Conservation (phyloP, 2,113 vertebrate genomes). For the Ovis canadensis region DNA sequence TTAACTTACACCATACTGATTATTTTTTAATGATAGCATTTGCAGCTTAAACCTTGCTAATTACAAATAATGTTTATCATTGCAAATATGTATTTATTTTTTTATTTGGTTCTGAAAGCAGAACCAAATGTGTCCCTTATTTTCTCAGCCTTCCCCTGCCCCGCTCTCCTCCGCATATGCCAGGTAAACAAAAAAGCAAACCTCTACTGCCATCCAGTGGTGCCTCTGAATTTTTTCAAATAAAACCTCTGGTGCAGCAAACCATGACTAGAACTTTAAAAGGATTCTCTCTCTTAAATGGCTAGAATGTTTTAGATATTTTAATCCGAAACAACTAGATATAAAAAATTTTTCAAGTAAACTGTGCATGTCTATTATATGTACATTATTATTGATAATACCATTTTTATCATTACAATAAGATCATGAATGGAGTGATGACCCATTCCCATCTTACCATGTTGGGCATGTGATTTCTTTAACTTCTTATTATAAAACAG, state of each 20-base stretch:
- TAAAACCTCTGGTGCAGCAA: neutral
- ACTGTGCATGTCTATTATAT: neutral
- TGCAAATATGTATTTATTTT: neutral
- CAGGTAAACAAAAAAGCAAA: neutral
- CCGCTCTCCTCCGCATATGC: neutral
- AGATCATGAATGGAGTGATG: neutral
- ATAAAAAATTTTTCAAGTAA: neutral
- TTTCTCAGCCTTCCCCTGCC: neutral
- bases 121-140: neutral
- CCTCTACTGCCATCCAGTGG: constrained; percentile 65
- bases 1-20: constrained; percentile 6
- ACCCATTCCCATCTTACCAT: neutral
- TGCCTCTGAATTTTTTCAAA: neutral
- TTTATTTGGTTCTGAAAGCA: neutral
- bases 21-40: neutral
- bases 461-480: neutral
- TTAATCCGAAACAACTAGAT: neutral
- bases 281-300: neutral
- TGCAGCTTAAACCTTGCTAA: neutral
- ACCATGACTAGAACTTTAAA: neutral
- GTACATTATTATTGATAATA: neutral
- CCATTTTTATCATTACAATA: neutral
- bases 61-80: neutral
- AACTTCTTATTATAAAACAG: neutral
- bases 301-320: neutral